phyloP scores from a whole-genome alignment of 2,797 vertebrate genomes.

The Acanthurus leucopareius region DNA sequence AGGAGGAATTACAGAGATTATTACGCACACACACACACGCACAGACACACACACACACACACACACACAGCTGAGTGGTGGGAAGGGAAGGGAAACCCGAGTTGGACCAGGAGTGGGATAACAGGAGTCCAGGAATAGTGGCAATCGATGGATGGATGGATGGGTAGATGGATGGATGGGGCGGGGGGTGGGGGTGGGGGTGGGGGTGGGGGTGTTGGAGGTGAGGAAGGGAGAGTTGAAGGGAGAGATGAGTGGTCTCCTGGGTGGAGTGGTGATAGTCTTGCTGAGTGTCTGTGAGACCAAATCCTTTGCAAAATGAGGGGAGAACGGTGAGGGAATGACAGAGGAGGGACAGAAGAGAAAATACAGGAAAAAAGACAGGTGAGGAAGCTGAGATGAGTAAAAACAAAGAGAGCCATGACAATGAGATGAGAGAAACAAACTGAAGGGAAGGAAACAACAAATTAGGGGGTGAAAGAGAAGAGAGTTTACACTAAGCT shows the following conservation, averaged over 20 bases:
- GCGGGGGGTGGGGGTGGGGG: slow-evolving; percentile 41
- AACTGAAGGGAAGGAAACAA: neutral
- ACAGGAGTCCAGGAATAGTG: slow-evolving; percentile 95
- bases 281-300: slow-evolving; percentile 93
- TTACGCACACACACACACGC: slow-evolving; percentile 2
- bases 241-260: slow-evolving; percentile 89
- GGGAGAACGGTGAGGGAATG: slow-evolving; percentile 72
- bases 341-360: slow-evolving; percentile 18
- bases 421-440: neutral
- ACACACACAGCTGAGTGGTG: slow-evolving; percentile 69
- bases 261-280: slow-evolving; percentile 92
- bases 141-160: slow-evolving; percentile 91
- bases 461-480: neutral
- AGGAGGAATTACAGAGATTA: slow-evolving; percentile 47
- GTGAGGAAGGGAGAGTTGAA: slow-evolving; percentile 14
- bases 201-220: slow-evolving; percentile 34
- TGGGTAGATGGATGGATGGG: slow-evolving; percentile 71
- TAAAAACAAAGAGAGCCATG: neutral
- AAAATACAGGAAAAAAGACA: slow-evolving; percentile 26
- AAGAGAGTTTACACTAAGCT: neutral
- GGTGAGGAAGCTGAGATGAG: neutral
- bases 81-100: slow-evolving; percentile 82
- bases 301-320: slow-evolving; percentile 86
- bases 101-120: slow-evolving; percentile 82
- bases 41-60: slow-evolving; percentile 27